phyloP scores from a whole-genome alignment of 1,140 invertebrate genomes.

The Drosophila paulistorum region DNA sequence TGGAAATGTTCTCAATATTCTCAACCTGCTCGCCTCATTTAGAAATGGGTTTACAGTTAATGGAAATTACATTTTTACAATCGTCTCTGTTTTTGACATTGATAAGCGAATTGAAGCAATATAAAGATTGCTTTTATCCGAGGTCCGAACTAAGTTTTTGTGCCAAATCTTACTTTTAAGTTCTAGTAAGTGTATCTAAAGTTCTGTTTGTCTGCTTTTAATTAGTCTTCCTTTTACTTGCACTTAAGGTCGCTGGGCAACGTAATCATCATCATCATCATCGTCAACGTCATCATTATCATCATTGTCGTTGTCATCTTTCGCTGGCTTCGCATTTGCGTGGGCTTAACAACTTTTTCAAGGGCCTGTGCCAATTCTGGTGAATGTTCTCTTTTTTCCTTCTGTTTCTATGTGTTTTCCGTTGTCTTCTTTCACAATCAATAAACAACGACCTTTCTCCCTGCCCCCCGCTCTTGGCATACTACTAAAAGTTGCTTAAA shows the following conservation, averaged over 20 bases:
- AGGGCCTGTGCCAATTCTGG: conserved; percentile 74
- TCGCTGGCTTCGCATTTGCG: conserved; percentile 56
- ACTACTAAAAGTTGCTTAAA: no score
- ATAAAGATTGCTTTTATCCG: no score
- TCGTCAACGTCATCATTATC: conserved; percentile 27
- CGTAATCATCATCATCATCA: conserved; percentile 23
- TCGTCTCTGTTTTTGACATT: no score
- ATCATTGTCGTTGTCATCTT: conserved; percentile 26
- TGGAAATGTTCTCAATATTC: no score
- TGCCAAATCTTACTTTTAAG: no score
- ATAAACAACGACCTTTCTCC: conserved; percentile 72
- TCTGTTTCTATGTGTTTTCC: conserved; percentile 29
- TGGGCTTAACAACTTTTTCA: conserved; percentile 69
- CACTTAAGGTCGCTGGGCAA: conserved; percentile 30
- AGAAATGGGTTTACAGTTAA: no score
- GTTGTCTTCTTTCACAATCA: conserved; percentile 59
- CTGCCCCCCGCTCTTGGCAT: no score
- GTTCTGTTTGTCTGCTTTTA: not conserved
- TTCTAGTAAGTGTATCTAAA: not conserved
- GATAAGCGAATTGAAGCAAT: no score
- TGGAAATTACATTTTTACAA: no score
- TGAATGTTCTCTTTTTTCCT: conserved; percentile 36
- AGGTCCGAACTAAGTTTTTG: no score
- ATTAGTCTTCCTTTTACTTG: conserved; percentile 30
- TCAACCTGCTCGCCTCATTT: no score